phyloP scores from a whole-genome alignment of 2,797 vertebrate species.

The Poliocrania exsul region DNA sequence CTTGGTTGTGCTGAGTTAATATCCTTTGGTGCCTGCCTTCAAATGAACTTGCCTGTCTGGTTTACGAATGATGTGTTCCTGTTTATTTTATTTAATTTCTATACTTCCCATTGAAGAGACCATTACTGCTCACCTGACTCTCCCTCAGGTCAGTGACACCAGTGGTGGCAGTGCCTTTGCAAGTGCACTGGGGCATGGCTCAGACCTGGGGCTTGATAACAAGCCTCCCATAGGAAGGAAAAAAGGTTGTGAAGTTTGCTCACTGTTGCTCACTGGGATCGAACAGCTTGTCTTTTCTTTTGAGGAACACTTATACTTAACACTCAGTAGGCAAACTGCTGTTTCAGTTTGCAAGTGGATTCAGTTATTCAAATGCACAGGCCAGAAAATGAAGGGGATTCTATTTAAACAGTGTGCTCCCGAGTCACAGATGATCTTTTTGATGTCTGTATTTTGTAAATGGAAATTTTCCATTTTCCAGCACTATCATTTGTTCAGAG shows the following conservation, averaged over 20 bases:
- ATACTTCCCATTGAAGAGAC: background rate
- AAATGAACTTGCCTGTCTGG: background rate
- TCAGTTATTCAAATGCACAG: constrained; percentile 63
- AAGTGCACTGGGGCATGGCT: background rate
- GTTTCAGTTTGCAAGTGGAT: constrained; percentile 67
- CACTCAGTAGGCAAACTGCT: constrained; percentile 68
- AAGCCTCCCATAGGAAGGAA: background rate
- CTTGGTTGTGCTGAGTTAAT: background rate
- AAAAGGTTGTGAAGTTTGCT: constrained; percentile 40
- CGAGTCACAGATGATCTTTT: constrained; percentile 55
- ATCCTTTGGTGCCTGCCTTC: background rate
- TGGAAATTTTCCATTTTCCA: constrained; percentile 71
- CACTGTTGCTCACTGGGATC: constrained; percentile 37
- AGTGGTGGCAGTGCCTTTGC: background rate
- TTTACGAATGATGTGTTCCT: background rate
- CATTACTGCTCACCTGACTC: background rate
- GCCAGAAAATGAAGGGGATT: constrained; percentile 63
- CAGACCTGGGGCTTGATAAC: background rate
- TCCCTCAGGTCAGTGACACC: background rate
- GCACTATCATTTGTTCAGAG: constrained; percentile 54
- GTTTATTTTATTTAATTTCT: background rate
- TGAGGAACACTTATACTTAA: constrained; percentile 66
- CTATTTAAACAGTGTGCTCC: constrained; percentile 62
- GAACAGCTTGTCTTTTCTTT: constrained; percentile 70
- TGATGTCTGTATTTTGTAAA: constrained; percentile 54